Conservation (phyloP, 1,140 invertebrate genomes). For the Plutomurus gul region DNA sequence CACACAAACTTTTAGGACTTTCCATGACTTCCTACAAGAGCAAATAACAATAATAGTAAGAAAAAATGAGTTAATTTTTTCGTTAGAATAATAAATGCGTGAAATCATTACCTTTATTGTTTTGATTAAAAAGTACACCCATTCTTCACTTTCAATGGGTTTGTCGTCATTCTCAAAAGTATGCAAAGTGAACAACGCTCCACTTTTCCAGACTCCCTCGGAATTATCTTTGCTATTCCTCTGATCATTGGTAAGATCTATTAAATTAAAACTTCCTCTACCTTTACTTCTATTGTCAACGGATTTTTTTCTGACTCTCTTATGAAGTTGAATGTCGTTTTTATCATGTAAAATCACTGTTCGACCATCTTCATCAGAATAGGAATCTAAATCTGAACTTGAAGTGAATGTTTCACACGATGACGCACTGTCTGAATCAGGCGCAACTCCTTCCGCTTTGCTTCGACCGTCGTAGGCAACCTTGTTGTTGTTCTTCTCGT, state of each 20-base stretch:
- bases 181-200: constrained; percentile 51
- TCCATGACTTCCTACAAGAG: constrained; percentile 45
- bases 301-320: background rate
- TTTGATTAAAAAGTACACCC: constrained; percentile 70
- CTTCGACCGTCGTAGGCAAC: background rate
- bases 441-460: background rate
- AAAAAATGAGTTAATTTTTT: constrained; percentile 2
- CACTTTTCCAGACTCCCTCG: constrained; percentile 51
- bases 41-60: background rate
- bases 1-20: constrained; percentile 50
- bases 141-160: constrained; percentile 80
- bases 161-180: constrained; percentile 57
- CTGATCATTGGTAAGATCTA: background rate
- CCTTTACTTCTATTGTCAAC: background rate
- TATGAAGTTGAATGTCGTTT: background rate
- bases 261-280: background rate
- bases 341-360: constrained; percentile 25
- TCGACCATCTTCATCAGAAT: constrained; percentile 21
- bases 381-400: constrained; percentile 24
- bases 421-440: background rate
- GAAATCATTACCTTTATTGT: constrained; percentile 53
- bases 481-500: background rate
- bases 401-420: constrained; percentile 41
- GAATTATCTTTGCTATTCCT: background rate
- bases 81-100: background rate